Base-by-base conservation (phyloP, 2,888 invertebrate genomes). In the Zhuqinia jingwanae region DNA sequence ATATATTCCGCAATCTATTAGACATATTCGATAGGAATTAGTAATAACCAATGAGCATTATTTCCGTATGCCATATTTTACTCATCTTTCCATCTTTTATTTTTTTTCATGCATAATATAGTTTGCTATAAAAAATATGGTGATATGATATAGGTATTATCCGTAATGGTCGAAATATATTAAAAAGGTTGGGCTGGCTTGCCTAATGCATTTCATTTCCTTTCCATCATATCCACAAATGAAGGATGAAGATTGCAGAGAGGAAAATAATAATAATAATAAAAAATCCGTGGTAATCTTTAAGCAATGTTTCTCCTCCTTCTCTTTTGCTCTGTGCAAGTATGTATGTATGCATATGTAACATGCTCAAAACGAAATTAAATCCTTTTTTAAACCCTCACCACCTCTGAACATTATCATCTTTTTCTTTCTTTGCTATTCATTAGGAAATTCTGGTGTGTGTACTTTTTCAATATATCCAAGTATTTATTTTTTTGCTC, bases 131-230 rank as follows among this genome's bases (percentile, higher is more conserved):
- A n/a, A n/a, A n/a, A n/a, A n/a, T n/a, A 10, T 47, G 68, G 1
- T 45, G 68, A 17, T 36, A 36, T 65, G 36, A 65, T 42, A 45
- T 70, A 15, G 47, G n/a, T n/a, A n/a, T n/a, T n/a, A n/a, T n/a
- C n/a, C 47, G 25, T 70, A 70, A 70, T 47, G n/a, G 22, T 20
- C 11, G 47, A 47, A 27, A 45, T 75, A 50, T 45, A 6, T 36
- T 36, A 8, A 63, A 78, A 63, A 78, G 76, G 70, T 47, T 25
- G 70, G 78, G 78, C 45, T 78, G 78, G 47, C 78, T 17, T 47
- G 63, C 47, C 36, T 58, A 76, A 76, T 58, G 76, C 56, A 76
- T 76, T 76, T 58, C 76, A 56, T 76, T 76, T 76, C 76, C 76
- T 76, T 58, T 58, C 36, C 58, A 56, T 42, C 47, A 70, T 70